Conservation (phyloP, 2,797 vertebrate species). For the Anguilla obscura region DNA sequence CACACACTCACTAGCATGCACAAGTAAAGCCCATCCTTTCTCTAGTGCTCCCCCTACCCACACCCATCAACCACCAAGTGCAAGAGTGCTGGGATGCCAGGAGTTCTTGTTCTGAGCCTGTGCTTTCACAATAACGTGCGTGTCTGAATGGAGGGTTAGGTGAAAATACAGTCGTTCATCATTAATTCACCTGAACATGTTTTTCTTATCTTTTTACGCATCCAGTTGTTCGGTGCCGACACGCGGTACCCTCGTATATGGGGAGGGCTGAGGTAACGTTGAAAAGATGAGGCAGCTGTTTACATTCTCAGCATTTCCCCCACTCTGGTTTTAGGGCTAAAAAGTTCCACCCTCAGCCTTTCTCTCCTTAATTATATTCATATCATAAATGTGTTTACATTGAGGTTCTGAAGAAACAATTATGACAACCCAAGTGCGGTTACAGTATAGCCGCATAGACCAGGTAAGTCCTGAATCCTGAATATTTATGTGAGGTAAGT, state of each 20-base stretch:
- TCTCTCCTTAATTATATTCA: not conserved
- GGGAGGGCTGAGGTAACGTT: not conserved
- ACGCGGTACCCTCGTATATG: not conserved
- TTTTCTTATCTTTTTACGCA: not conserved
- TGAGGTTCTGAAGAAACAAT: not conserved
- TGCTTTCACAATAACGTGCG: not conserved
- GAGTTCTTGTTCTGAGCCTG: not conserved
- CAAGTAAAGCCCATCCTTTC: too few relatives aligned
- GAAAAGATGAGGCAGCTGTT: not conserved
- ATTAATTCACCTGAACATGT: too few relatives aligned
- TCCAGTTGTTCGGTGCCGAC: not conserved
- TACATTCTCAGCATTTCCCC: not conserved
- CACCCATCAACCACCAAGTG: too few relatives aligned
- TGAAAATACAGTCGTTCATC: too few relatives aligned
- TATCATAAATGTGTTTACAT: not conserved
- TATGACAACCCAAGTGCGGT: not conserved
- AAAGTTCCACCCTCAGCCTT: not conserved
- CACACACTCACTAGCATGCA: too few relatives aligned
- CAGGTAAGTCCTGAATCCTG: conserved; percentile 7
- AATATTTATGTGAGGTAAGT: conserved; percentile 13
- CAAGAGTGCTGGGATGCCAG: too few relatives aligned
- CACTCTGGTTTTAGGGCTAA: too few relatives aligned
- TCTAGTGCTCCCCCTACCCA: too few relatives aligned
- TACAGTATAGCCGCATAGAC: not conserved
- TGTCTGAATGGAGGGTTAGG: not conserved